Evolutionary conservation across 2,113 vertebrate species (phyloP), one percentile per base, ranked within the genome.

Genomic region (Anser brachyrhynchus): DNA sequence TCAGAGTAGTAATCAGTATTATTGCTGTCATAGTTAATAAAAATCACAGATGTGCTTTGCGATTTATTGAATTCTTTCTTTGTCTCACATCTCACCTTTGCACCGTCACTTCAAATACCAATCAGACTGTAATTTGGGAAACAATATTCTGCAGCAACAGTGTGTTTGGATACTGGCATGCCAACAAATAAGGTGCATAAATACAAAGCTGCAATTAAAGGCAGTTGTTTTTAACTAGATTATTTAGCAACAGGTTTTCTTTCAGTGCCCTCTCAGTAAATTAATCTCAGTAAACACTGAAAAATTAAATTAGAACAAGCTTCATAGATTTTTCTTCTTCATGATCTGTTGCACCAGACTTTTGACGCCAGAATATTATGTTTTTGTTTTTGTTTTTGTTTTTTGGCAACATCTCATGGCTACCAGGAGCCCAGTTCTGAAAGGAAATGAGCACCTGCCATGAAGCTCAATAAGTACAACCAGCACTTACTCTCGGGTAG

Each of bases 81-180:
- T 98, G 97, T 98, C 94, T 98, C 95, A 82, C 86, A 87, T 92
- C 93, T 98, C 96, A 98, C 98, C 97, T 98, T 97, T 97, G 97
- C 74, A 97, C 96, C 85, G 4, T 94, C 61, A 78, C 97, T 97
- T 97, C 97, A 96, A 96, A 92, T 96, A 97, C 96, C 97, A 97
- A 97, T 98, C 97, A 96, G 96, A 94, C 95, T 97, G 93, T 95
- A 97, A 97, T 98, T 96, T 98, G 94, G 91, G 93, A 95, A 96
- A 97, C 94, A 96, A 90, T 97, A 96, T 97, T 97, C 96, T n/a
- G 5, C 85, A 96, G 81, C 25, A 66, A 91, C 73, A 87, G 93
- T 80, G 67, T 64, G 82, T 97, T 95, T 96, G 81, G 93, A 84
- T 87, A 85, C 91, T 94, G 95, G 89, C 93, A 97, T 89, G 73